Evolutionary conservation across 2,113 vertebrate species (phyloP).

Genomic region (Eurypyga helias): DNA sequence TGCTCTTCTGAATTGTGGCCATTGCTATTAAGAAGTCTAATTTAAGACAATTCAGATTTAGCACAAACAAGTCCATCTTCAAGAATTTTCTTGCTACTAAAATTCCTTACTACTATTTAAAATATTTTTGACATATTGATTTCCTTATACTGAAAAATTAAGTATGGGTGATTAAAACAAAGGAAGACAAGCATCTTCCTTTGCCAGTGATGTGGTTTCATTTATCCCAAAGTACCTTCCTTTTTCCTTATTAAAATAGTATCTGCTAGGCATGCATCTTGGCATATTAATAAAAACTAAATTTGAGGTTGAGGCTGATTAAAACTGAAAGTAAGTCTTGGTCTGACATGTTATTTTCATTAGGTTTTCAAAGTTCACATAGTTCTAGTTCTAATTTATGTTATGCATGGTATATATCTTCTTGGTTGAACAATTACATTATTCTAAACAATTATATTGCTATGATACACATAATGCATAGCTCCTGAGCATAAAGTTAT

Average conservation of each 20-base stretch:
- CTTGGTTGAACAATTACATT: slow-evolving; percentile 50
- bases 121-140: neutral
- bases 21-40: neutral
- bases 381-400: slow-evolving; percentile 37
- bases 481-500: slow-evolving; percentile 62
- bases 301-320: slow-evolving; percentile 16
- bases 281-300: slow-evolving; percentile 25
- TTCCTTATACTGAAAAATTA: neutral
- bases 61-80: neutral
- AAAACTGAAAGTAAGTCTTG: neutral
- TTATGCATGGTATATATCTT: neutral
- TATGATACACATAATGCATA: slow-evolving; percentile 53
- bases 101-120: neutral
- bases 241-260: neutral
- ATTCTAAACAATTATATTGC: slow-evolving; percentile 66
- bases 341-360: slow-evolving; percentile 36
- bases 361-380: slow-evolving; percentile 33
- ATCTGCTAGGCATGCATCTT: neutral
- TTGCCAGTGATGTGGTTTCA: neutral
- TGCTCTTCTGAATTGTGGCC: neutral
- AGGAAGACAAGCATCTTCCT: neutral
- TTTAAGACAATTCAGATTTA: neutral
- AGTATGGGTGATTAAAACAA: neutral
- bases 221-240: neutral
- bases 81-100: neutral